Evolutionary conservation across 2,113 vertebrate species (phyloP), one percentile per base, ranked within the genome.

Genomic region (Vidua chalybeata): DNA sequence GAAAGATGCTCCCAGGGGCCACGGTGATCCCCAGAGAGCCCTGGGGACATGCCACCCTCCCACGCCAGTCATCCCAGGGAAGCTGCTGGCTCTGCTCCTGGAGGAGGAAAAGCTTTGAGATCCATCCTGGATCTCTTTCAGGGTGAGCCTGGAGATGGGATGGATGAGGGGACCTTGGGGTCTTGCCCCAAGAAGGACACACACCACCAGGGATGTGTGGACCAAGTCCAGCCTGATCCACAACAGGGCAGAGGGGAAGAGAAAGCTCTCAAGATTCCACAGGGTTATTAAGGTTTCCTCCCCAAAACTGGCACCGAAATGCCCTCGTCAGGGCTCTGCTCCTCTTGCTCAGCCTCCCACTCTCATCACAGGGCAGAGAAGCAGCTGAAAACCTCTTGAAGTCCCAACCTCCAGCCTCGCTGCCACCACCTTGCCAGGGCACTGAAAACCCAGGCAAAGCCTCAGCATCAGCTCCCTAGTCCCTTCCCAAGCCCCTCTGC

Each of bases 251-350:
- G 49, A 45, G 58, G 3, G 7, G 33, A 35, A 85, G 43, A 27
- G 41, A 92, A 84, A 91, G 64, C 20, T 64, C 13, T 63, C 39
- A 35, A 52, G 33, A 26, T 13, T 43, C 69, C 3, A 5, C 3
- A 33, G 49, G 31, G 39, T 63, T 55, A 18, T 27, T 46, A 24
- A 66, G 45, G 31, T 51, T 79, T 92, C 51, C 59, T 77, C 39
- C 43, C 0, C 0, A 63, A 61, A 75, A 20, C 49, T 61, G 35
- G 18, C 4, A 5, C 26, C 68, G 78, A 45, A 54, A 20, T 2
- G 6, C 8, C 31, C 24, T 10, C 0, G 0, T 28, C 1, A 3
- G 35, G 35, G 63, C 43, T 72, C 72, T 48, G 75, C 64, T 87
- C 24, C 77, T 56, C 66, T 79, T 0, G 0, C 62, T 30, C 78